These are phyloP conservation scores for Dermatemys mawii DNA, from an alignment of 2,113 vertebrate genomes.

Conservation along the genomic window DNA sequence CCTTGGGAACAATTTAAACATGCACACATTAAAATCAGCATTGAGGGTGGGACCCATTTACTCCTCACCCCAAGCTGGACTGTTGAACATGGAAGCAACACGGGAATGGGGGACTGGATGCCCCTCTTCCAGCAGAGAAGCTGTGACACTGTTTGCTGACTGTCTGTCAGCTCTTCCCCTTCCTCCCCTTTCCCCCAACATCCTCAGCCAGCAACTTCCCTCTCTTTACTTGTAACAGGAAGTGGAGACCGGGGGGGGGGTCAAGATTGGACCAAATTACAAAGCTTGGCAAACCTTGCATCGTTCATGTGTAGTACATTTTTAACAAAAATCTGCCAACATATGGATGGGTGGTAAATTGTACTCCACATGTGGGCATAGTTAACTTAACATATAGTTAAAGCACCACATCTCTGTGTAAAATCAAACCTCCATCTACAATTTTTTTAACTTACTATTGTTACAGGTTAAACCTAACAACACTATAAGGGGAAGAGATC, in stretches of 20 bases:
- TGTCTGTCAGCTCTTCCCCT: not conserved
- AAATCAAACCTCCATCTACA: not conserved
- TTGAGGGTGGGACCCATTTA: not conserved
- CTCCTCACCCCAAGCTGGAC: not conserved
- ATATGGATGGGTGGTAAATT: fast-evolving
- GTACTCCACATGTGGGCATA: not conserved
- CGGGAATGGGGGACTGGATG: not conserved
- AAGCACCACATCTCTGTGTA: not conserved
- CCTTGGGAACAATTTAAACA: fast-evolving
- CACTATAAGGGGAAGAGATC: not conserved
- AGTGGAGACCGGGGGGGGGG: constrained; percentile 28
- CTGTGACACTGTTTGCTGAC: not conserved
- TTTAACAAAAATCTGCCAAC: fast-evolving
- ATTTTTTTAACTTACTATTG: not conserved
- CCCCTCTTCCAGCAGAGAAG: not conserved
- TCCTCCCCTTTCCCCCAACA: too few species aligned
- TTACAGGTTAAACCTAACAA: not conserved
- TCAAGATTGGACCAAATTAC: not conserved
- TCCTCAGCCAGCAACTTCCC: not conserved
- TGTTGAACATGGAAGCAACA: not conserved
- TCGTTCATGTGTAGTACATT: not conserved
- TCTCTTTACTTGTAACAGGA: not conserved
- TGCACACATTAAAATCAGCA: fast-evolving
- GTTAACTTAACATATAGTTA: not conserved
- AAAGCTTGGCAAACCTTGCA: not conserved